Conservation (phyloP, 2,888 invertebrate species). For the Eilema griseolum region DNA sequence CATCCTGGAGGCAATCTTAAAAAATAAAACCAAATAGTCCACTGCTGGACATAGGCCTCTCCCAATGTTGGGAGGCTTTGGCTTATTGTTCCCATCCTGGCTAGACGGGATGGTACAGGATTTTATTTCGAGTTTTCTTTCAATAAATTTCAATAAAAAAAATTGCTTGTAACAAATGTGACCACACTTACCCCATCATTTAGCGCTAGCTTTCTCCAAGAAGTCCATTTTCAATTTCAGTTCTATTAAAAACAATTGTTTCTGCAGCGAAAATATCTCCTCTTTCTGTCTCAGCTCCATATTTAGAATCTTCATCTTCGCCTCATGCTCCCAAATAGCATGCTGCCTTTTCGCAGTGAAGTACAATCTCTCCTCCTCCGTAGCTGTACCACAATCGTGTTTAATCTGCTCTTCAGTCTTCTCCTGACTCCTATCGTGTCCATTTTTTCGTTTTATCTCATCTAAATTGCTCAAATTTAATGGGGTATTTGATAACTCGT, state of each 20-base stretch:
- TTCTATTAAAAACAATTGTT: constrained; percentile 83
- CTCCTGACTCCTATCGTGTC: constrained; percentile 62
- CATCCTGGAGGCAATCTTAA: no score
- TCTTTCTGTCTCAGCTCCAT: constrained; percentile 83
- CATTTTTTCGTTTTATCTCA: constrained; percentile 63
- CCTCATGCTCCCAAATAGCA: constrained; percentile 84
- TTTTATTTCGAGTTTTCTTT: no score
- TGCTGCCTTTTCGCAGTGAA: constrained; percentile 82
- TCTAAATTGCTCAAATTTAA: constrained; percentile 81
- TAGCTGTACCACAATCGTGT: constrained; percentile 69
- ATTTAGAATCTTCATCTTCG: constrained; percentile 83
- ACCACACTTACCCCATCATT: constrained; percentile 56
- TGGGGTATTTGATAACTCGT: constrained; percentile 80
- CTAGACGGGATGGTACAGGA: no score
- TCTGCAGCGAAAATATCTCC: constrained; percentile 83
- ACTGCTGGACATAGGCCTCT: no score
- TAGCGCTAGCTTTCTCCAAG: constrained; percentile 81
- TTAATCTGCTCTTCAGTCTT: constrained; percentile 63
- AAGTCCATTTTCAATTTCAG: constrained; percentile 84
- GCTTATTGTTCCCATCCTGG: no score
- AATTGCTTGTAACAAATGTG: no score
- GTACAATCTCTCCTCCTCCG: constrained; percentile 78
- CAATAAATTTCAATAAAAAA: no score
- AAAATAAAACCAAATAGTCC: no score
- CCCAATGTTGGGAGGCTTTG: no score